phyloP scores from a whole-genome alignment of 1,140 invertebrate species.

The Caenorhabditis elegans region WBcel235 BX284602.5:5377501-5378000 shows the following conservation, averaged over 20 bases:
- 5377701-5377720: neutral
- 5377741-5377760: constrained; percentile 22
- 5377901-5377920: neutral
- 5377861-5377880: neutral
- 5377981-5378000: neutral
- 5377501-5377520: too few species aligned
- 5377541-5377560: too few species aligned
- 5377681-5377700: too few species aligned
- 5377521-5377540: too few species aligned
- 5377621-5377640: too few species aligned
- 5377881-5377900: neutral
- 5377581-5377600: too few species aligned
- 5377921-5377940: neutral
- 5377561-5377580: too few species aligned
- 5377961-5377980: neutral
- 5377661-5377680: too few species aligned
- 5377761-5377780: neutral
- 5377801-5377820: neutral
- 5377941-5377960: neutral
- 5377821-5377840: constrained; percentile 22
- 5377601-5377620: too few species aligned
- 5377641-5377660: too few species aligned
- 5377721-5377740: neutral
- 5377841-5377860: neutral
- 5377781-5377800: neutral